These are phyloP conservation scores for Caenorhabditis latens DNA, from an alignment of 1,140 invertebrate genomes.

Conservation along the genomic window DNA sequence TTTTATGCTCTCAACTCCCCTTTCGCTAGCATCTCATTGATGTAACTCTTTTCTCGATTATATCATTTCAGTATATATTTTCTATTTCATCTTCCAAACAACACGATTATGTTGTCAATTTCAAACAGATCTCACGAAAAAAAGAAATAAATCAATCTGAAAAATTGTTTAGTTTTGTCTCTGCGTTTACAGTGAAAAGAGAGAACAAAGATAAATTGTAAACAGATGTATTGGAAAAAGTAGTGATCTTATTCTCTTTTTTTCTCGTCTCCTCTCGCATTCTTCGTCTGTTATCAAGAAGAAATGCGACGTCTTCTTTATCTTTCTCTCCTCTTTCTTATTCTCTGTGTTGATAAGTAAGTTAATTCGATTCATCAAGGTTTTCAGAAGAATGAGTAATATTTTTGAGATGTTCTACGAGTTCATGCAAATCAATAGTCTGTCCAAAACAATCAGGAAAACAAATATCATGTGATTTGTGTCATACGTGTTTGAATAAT, in stretches of 20 bases:
- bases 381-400: background rate
- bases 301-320: slow-evolving; percentile 21
- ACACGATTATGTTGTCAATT: background rate
- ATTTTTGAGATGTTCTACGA: background rate
- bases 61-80: slow-evolving; percentile 25
- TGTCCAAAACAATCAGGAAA: slow-evolving; percentile 42
- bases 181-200: slow-evolving; percentile 21
- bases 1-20: background rate
- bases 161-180: slow-evolving; percentile 52
- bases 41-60: background rate
- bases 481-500: slow-evolving; percentile 23
- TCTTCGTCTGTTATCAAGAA: background rate
- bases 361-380: background rate
- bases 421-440: slow-evolving; percentile 7
- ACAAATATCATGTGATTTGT: slow-evolving; percentile 28
- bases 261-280: background rate
- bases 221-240: slow-evolving; percentile 17
- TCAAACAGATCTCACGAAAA: slow-evolving; percentile 7
- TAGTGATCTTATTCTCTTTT: slow-evolving; percentile 13
- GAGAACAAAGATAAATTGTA: slow-evolving; percentile 13
- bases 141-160: slow-evolving; percentile 25
- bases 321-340: background rate
- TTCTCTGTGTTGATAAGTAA: background rate
- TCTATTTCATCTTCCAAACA: background rate
- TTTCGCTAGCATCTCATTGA: background rate